Conservation (phyloP, 2,113 vertebrate species). For the Hippocampus abdominalis region DNA sequence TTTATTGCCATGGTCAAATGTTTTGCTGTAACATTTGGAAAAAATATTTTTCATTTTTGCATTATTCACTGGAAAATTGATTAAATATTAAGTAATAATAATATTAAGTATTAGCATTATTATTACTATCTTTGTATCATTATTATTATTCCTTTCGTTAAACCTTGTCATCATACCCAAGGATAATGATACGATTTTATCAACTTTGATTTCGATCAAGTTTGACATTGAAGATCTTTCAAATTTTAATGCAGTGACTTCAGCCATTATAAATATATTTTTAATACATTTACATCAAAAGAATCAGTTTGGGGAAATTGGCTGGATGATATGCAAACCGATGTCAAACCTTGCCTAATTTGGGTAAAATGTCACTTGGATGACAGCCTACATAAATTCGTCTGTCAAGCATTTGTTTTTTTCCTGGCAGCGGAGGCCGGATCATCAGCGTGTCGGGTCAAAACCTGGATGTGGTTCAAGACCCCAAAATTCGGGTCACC, state of each 20-base stretch:
- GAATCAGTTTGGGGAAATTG: not conserved
- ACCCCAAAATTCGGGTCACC: slow-evolving; percentile 84
- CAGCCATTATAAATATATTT: too few relatives aligned
- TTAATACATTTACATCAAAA: not conserved
- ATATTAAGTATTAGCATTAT: too few relatives aligned
- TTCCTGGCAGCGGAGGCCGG: slow-evolving; percentile 80
- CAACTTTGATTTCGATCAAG: not conserved
- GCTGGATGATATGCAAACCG: not conserved
- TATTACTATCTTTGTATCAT: too few relatives aligned
- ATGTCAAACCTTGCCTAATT: not conserved
- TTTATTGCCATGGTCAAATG: too few relatives aligned
- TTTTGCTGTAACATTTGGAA: not conserved
- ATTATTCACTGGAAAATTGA: too few relatives aligned
- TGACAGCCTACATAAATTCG: not conserved
- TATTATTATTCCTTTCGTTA: too few relatives aligned
- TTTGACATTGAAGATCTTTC: not conserved
- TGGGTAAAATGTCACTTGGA: not conserved
- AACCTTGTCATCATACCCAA: not conserved
- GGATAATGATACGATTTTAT: not conserved
- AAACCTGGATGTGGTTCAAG: slow-evolving; percentile 90
- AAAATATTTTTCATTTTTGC: not conserved
- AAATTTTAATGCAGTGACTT: not conserved
- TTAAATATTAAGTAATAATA: too few relatives aligned
- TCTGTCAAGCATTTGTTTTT: not conserved
- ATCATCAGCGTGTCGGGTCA: slow-evolving; percentile 83